A percentile compares a stretch with the other conserved stretches of the same genome.
phyloP scores from a whole-genome alignment of 2,797 vertebrate species.

The Acrossocheilus fasciatus region DNA sequence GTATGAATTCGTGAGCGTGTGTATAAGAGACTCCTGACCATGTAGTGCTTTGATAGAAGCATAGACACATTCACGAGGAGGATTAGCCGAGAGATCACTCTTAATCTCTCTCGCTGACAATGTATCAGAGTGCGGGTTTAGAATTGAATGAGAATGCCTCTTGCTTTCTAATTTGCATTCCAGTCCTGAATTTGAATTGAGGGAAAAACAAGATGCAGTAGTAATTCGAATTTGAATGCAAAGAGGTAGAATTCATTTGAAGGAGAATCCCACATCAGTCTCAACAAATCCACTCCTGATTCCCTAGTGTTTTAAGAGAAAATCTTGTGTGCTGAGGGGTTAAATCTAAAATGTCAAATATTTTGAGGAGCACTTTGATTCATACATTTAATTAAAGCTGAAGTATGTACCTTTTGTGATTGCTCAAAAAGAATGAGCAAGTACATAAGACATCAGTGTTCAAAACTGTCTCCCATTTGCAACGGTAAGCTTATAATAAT shows the following conservation, averaged over 20 bases:
- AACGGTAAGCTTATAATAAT: neutral
- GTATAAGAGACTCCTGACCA: slow-evolving; percentile 36
- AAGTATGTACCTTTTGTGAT: neutral
- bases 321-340: neutral
- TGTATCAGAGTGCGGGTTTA: neutral
- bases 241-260: neutral
- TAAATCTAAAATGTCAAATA: neutral
- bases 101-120: slow-evolving; percentile 36
- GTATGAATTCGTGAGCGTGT: slow-evolving; percentile 29
- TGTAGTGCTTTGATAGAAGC: slow-evolving; percentile 46
- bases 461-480: neutral
- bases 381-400: neutral
- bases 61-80: slow-evolving; percentile 15
- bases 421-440: neutral
- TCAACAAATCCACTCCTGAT: neutral
- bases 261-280: neutral
- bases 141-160: slow-evolving; percentile 16
- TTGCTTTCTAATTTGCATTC: neutral
- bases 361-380: neutral
- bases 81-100: slow-evolving; percentile 28
- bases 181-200: neutral
- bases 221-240: neutral
- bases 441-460: neutral
- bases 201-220: neutral
- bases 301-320: neutral